Evolutionary conservation across 2,797 vertebrate genomes (phyloP).

Genomic region (Allobates femoralis): DNA sequence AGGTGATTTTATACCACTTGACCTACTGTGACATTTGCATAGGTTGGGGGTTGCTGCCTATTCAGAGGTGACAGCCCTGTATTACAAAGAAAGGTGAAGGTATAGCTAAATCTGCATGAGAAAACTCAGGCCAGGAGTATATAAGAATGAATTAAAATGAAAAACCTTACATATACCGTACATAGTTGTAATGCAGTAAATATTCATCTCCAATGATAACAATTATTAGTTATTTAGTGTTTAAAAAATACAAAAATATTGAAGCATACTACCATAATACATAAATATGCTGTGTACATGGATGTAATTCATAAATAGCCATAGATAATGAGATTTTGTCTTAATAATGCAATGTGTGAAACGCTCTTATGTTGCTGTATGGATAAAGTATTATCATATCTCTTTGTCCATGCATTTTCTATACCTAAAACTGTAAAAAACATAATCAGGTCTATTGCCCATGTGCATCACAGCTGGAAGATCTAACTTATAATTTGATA

Average conservation of each 20-base stretch:
- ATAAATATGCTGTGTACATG: neutral
- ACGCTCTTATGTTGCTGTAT: too few species aligned
- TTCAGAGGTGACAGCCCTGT: conserved; percentile 20
- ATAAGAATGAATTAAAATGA: neutral
- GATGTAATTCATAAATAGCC: neutral
- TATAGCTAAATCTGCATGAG: conserved; percentile 26
- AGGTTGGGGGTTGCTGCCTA: conserved; percentile 25
- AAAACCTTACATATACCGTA: neutral
- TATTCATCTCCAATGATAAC: neutral
- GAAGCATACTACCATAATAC: too few species aligned
- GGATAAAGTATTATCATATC: too few species aligned
- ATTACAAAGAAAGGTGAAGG: conserved; percentile 39
- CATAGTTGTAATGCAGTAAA: neutral
- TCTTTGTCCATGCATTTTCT: too few species aligned
- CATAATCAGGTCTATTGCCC: neutral
- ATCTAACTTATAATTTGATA: too few species aligned
- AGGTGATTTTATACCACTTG: conserved; percentile 55
- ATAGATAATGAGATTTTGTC: neutral
- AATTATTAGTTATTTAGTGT: neutral
- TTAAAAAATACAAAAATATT: neutral
- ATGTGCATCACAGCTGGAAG: neutral
- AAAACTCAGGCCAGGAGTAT: conserved; percentile 7
- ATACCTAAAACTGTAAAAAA: too few species aligned
- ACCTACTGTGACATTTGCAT: conserved; percentile 47
- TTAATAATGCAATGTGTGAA: neutral